Conservation (phyloP, 2,888 invertebrate species). For the Harpagoxenus sublaevis region DNA sequence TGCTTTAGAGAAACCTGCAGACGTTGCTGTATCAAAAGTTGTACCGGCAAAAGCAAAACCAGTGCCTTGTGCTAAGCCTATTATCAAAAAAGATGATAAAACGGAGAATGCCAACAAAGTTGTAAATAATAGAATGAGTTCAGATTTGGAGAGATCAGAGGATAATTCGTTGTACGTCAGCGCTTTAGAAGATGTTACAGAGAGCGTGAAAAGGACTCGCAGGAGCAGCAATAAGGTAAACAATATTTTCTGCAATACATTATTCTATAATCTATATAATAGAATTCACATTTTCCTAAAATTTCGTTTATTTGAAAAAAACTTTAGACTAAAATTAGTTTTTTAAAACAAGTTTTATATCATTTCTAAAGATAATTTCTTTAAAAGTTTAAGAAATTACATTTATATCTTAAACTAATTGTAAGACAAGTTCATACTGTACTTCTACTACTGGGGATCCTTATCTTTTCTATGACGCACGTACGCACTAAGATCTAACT, state of each 20-base stretch:
- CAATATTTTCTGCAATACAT: not conserved
- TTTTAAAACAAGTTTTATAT: not conserved
- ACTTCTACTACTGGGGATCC: too few species aligned
- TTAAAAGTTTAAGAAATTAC: not conserved
- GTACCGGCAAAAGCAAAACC: constrained; percentile 75
- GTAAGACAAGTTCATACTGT: not conserved
- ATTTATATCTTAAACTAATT: not conserved
- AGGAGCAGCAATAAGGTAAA: constrained; percentile 62
- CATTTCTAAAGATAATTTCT: not conserved
- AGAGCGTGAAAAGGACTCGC: constrained; percentile 75
- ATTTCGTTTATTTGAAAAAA: not conserved
- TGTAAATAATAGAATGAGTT: constrained; percentile 79
- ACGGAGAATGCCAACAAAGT: constrained; percentile 74
- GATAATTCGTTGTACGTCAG: constrained; percentile 92
- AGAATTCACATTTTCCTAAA: not conserved
- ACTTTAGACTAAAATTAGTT: not conserved
- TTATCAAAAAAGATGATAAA: constrained; percentile 79
- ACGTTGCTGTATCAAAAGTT: constrained; percentile 75
- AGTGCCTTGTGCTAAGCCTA: constrained; percentile 70
- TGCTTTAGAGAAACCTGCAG: constrained; percentile 67
- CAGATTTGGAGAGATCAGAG: constrained; percentile 91
- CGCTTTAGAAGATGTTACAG: constrained; percentile 90
- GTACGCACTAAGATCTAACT: too few species aligned
- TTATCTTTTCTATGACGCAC: too few species aligned
- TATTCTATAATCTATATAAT: not conserved